Percentiles rank a stretch among this genome's conserved stretches.
Conservation (phyloP, 2,888 invertebrate species). For the Drosophila kuntzei region DNA sequence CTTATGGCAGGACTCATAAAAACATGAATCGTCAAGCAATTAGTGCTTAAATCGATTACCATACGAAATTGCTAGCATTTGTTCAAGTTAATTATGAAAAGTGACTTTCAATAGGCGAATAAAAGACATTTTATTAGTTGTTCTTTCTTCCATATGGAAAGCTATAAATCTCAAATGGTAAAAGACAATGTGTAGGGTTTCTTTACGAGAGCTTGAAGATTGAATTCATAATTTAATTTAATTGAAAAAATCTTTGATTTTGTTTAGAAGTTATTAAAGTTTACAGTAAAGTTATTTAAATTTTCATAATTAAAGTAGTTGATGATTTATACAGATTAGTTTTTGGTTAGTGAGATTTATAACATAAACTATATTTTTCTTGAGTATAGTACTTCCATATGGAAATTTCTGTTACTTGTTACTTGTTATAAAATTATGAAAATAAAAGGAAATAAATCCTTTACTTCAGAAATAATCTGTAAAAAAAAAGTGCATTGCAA, state of each 20-base stretch:
- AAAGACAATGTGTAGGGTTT: neutral
- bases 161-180: neutral
- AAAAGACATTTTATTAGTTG: slow-evolving; percentile 29
- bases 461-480: neutral
- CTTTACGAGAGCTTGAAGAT: neutral
- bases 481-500: neutral
- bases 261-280: too few species aligned
- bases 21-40: slow-evolving; percentile 35
- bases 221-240: neutral
- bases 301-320: too few species aligned
- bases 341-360: too few species aligned
- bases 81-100: slow-evolving; percentile 41
- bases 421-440: too few species aligned
- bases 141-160: slow-evolving; percentile 22
- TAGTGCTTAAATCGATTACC: slow-evolving; percentile 36
- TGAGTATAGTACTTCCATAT: too few species aligned
- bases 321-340: too few species aligned
- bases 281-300: too few species aligned
- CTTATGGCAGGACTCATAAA: slow-evolving; percentile 42
- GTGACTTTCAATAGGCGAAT: slow-evolving; percentile 24
- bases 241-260: too few species aligned
- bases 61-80: slow-evolving; percentile 19
- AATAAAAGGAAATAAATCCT: too few species aligned
- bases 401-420: too few species aligned
- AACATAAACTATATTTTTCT: too few species aligned